Evolutionary conservation across 2,797 vertebrate genomes (phyloP).

Genomic region (Gallirallus australis): DNA sequence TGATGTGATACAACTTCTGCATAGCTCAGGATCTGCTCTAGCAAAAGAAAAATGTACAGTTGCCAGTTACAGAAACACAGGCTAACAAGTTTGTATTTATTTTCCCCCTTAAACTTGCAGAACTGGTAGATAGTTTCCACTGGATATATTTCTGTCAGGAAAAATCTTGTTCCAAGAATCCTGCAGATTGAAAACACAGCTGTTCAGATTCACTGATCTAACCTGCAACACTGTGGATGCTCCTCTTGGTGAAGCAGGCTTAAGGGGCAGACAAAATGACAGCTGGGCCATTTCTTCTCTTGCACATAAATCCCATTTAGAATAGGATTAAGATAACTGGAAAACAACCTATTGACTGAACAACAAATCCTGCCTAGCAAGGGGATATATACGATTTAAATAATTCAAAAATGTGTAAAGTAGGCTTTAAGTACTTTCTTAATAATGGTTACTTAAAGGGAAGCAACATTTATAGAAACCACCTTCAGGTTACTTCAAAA

Average conservation of each 20-base stretch:
- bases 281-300: conserved; percentile 69
- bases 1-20: not conserved
- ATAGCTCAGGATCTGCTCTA: not conserved
- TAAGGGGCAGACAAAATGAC: conserved; percentile 67
- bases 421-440: conserved; percentile 25
- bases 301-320: conserved; percentile 73
- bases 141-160: conserved; percentile 9
- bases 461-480: not conserved
- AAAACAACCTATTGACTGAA: conserved; percentile 49
- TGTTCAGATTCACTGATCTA: conserved; percentile 61
- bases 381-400: not conserved
- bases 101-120: not conserved
- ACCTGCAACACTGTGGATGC: not conserved
- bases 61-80: not conserved
- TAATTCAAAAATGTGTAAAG: not conserved
- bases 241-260: conserved; percentile 35
- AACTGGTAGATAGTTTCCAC: conserved; percentile 12
- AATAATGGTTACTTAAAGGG: not conserved
- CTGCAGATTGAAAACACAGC: conserved; percentile 70
- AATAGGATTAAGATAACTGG: conserved; percentile 71
- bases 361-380: conserved; percentile 42
- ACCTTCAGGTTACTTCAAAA: not conserved
- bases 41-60: not conserved
- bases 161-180: conserved; percentile 54
- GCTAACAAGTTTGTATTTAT: too few species aligned